phyloP scores from a whole-genome alignment of 92 coral and sea anemone genomes.

The Siderastrea siderea region DNA sequence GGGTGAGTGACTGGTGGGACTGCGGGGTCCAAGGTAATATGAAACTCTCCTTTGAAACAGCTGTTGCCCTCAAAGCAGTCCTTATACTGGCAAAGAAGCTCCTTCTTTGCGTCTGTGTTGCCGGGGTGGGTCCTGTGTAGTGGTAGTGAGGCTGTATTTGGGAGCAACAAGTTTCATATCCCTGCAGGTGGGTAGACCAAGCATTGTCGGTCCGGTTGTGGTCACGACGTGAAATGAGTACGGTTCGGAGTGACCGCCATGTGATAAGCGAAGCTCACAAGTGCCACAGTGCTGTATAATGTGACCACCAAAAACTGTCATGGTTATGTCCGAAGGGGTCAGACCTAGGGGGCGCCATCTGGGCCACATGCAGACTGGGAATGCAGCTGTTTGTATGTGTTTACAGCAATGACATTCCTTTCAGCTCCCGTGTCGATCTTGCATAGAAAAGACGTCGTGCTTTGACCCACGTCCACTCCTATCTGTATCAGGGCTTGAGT shows the following conservation, averaged over 20 bases:
- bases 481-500: slow-evolving; percentile 64
- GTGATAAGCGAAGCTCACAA: slow-evolving; percentile 61
- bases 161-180: slow-evolving; percentile 70
- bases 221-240: slow-evolving; percentile 61
- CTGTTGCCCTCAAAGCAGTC: slow-evolving; percentile 37
- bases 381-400: slow-evolving; percentile 50
- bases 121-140: slow-evolving; percentile 6
- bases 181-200: slow-evolving; percentile 69
- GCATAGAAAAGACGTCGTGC: slow-evolving; percentile 47
- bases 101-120: slow-evolving; percentile 53
- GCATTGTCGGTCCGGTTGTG: slow-evolving; percentile 74
- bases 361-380: slow-evolving; percentile 55
- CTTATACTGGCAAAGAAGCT: slow-evolving; percentile 44
- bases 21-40: too few species aligned
- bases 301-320: slow-evolving; percentile 78
- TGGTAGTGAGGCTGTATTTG: slow-evolving; percentile 51
- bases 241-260: slow-evolving; percentile 56
- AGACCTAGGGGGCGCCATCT: slow-evolving; percentile 66
- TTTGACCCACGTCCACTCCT: slow-evolving; percentile 61
- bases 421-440: slow-evolving; percentile 83
- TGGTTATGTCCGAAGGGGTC: slow-evolving; percentile 55
- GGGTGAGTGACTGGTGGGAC: too few species aligned
- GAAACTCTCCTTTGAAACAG: too few species aligned
- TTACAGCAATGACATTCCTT: slow-evolving; percentile 78
- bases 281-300: slow-evolving; percentile 63